Evolutionary conservation across 2,113 vertebrate species (phyloP), one percentile per base, ranked within the genome.

Genomic region (Mustela lutreola): DNA sequence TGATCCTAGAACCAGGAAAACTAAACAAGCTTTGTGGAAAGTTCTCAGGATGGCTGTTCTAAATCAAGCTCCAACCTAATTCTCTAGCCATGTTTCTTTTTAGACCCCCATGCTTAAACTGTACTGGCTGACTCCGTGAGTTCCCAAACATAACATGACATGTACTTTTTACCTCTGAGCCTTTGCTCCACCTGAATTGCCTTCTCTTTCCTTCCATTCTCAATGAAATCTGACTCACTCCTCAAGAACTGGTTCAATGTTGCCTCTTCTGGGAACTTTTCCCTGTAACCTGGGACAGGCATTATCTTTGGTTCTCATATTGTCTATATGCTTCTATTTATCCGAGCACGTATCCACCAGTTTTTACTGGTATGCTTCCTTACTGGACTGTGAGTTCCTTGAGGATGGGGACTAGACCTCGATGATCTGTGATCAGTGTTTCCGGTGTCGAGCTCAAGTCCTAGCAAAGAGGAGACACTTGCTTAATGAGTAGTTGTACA

Each of bases 131-230:
- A 76, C 14, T 94, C 84, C 91, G 19, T 71, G 58, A 36, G 12
- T 7, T 16, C 67, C 18, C 26, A 95, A 96, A 82, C 31, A 93
- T 36, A 91, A 82, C n/a, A 93, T 36, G 93, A 14, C 7, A 11
- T 31, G 18, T 79, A 62, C 76, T 62, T 91, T 45, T 50, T 53
- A 4, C 12, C 22, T 85, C n/a, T 89, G 53, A 50, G 50, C 39
- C 60, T 91, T 89, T 82, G 39, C 71, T 93, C 26, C 93, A 19
- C 45, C 82, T 86, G 45, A 73, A 96, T 94, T 91, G 7, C 7
- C 16, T 94, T 91, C 63, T 92, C 50, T 95, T 94, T 42, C 86
- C n/a, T 91, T 95, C 63, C 21, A 91, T 85, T 94, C 58, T 88
- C 50, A 96, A 1, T 78, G 39, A 93, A 94, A 79, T 75, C 36